These are phyloP conservation scores for Orthosia gothica DNA, from an alignment of 2,888 invertebrate species.

Conservation along the genomic window DNA sequence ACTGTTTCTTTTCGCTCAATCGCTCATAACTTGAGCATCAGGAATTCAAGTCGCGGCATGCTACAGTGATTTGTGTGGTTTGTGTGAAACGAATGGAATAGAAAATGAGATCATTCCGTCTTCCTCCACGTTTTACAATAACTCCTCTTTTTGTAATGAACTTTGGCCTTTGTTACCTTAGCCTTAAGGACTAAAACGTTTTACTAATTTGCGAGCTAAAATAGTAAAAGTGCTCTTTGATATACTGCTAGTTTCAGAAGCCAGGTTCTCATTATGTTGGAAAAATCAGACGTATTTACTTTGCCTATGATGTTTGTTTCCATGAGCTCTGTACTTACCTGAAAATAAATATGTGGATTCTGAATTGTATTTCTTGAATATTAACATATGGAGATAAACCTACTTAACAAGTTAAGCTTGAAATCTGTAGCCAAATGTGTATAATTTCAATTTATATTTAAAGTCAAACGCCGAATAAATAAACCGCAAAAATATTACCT, in stretches of 20 bases:
- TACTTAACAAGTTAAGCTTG: neutral
- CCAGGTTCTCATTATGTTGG: conserved; percentile 40
- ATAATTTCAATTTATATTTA: neutral
- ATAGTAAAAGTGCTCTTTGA: conserved; percentile 44
- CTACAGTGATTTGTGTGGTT: conserved; percentile 83
- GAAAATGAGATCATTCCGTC: conserved; percentile 84
- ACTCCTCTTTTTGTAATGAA: conserved; percentile 58
- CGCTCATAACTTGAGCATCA: conserved; percentile 55
- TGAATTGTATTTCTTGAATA: neutral
- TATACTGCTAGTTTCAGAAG: conserved; percentile 42
- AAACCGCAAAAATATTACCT: neutral
- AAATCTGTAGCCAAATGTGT: neutral
- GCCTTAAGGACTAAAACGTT: conserved; percentile 22
- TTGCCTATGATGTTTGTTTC: neutral
- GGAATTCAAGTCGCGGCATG: conserved; percentile 62
- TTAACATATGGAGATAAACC: neutral
- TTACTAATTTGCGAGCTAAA: conserved; percentile 8
- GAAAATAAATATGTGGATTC: neutral
- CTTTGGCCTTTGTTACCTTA: conserved; percentile 48
- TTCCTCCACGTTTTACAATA: conserved; percentile 71
- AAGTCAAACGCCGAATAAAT: neutral
- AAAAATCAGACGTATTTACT: conserved; percentile 33
- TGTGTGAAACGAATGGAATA: conserved; percentile 83
- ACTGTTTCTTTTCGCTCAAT: neutral
- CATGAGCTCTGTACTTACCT: neutral